phyloP scores from a whole-genome alignment of 2,888 invertebrate genomes.

The Apamea sordens region DNA sequence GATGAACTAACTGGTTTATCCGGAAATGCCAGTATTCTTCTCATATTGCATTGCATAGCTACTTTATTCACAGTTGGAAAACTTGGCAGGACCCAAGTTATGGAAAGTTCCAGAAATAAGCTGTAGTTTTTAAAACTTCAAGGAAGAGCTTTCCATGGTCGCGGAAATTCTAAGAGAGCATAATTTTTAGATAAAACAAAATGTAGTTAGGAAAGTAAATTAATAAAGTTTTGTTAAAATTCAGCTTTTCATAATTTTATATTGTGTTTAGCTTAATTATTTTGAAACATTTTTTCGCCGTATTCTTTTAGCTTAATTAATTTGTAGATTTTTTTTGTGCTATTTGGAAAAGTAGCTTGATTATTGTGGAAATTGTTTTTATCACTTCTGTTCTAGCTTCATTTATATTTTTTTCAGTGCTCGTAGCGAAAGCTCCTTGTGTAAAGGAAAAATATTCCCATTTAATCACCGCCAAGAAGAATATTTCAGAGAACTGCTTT shows the following conservation, averaged over 20 bases:
- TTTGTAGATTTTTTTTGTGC: not conserved
- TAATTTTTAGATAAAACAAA: not conserved
- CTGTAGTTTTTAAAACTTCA: constrained; percentile 26
- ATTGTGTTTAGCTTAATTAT: not conserved
- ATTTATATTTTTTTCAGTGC: not conserved
- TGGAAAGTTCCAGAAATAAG: constrained; percentile 26
- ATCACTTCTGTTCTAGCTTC: not conserved
- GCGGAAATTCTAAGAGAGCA: not conserved
- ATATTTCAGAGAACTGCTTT: not conserved
- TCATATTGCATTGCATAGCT: constrained; percentile 4
- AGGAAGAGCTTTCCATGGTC: not conserved
- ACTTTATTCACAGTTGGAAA: constrained; percentile 26
- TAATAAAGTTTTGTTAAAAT: not conserved
- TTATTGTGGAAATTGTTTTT: not conserved
- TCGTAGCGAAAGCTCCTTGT: not conserved
- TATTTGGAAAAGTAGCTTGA: not conserved
- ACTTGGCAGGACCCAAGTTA: constrained; percentile 19
- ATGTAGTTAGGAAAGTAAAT: not conserved
- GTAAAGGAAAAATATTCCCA: not conserved
- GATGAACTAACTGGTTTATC: constrained; percentile 16
- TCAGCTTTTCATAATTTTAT: not conserved
- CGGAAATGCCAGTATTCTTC: not conserved
- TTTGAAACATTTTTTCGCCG: not conserved
- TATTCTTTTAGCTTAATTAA: not conserved
- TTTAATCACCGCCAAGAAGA: not conserved